phyloP scores from a whole-genome alignment of 2,888 invertebrate species.

The Macaria liturata region DNA sequence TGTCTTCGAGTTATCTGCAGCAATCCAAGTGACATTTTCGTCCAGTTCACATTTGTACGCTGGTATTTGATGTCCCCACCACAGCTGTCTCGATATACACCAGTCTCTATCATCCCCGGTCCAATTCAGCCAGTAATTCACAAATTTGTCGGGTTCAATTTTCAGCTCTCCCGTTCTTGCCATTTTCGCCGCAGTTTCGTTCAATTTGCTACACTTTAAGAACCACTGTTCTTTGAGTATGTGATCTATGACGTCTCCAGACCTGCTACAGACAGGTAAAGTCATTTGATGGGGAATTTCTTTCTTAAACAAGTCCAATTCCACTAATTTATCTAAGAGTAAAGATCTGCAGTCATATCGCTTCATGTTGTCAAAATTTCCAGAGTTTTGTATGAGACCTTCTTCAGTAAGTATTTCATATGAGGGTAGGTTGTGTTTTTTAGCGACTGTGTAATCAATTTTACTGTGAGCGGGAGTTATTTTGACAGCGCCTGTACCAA shows the following conservation, averaged over 20 bases:
- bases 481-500: slow-evolving; percentile 97
- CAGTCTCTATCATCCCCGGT: slow-evolving; percentile 91
- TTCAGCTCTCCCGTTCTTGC: slow-evolving; percentile 87
- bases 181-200: slow-evolving; percentile 85
- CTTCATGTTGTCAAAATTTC: slow-evolving; percentile 85
- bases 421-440: slow-evolving; percentile 86
- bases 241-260: slow-evolving; percentile 95
- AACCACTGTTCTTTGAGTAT: slow-evolving; percentile 97
- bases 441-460: slow-evolving; percentile 91
- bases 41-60: slow-evolving; percentile 85
- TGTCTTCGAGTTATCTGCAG: slow-evolving; percentile 85
- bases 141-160: slow-evolving; percentile 88
- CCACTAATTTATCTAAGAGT: slow-evolving; percentile 85
- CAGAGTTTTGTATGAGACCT: slow-evolving; percentile 85
- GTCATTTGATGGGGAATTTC: slow-evolving; percentile 88
- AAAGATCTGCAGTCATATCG: slow-evolving; percentile 89
- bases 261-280: slow-evolving; percentile 93
- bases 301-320: slow-evolving; percentile 84
- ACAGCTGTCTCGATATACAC: slow-evolving; percentile 98
- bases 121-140: slow-evolving; percentile 91
- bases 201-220: slow-evolving; percentile 89
- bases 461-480: slow-evolving; percentile 96
- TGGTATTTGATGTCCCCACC: slow-evolving; percentile 99
- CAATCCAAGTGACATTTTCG: slow-evolving; percentile 86
- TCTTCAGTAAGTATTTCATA: slow-evolving; percentile 89